Evolutionary conservation across 53 echinoderm and acorn worm species (phyloP), one percentile per base, ranked within the genome.

Genomic region (Paracentrotus lividus): DNA sequence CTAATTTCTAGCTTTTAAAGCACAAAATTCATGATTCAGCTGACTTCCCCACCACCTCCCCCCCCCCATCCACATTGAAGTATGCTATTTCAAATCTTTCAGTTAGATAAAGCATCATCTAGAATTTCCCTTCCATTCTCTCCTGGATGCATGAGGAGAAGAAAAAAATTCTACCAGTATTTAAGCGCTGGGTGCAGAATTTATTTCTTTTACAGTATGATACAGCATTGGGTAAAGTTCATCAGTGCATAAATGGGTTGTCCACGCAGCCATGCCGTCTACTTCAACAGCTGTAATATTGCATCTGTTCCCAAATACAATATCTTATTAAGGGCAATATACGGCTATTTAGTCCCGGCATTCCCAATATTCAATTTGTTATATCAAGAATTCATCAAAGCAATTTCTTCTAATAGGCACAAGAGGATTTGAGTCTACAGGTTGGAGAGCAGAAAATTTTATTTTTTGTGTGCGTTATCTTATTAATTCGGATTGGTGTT

Each of bases 61-160:
- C n/a, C n/a, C n/a, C n/a, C n/a, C n/a, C n/a, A n/a, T n/a, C n/a
- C n/a, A n/a, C n/a, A n/a, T n/a, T n/a, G n/a, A n/a, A n/a, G n/a
- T n/a, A n/a, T n/a, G n/a, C n/a, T n/a, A n/a, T n/a, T n/a, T n/a
- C n/a, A n/a, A n/a, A n/a, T n/a, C n/a, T n/a, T n/a, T n/a, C n/a
- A n/a, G n/a, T n/a, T n/a, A n/a, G n/a, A n/a, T n/a, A n/a, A n/a
- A n/a, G n/a, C n/a, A n/a, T n/a, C n/a, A n/a, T n/a, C n/a, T n/a
- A n/a, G n/a, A n/a, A n/a, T n/a, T n/a, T n/a, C 72, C 72, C 72
- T 72, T 72, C 18, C 38, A 38, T 72, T 72, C 69, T 36, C 36
- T 36, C 38, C 20, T 14, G 26, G 36, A 69, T 69, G 69, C 69
- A 38, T 69, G 69, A 69, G 32, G 16, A 27, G 1, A 27, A 66